phyloP scores from a whole-genome alignment of 2,797 vertebrate genomes.

The Sardinella longiceps region DNA sequence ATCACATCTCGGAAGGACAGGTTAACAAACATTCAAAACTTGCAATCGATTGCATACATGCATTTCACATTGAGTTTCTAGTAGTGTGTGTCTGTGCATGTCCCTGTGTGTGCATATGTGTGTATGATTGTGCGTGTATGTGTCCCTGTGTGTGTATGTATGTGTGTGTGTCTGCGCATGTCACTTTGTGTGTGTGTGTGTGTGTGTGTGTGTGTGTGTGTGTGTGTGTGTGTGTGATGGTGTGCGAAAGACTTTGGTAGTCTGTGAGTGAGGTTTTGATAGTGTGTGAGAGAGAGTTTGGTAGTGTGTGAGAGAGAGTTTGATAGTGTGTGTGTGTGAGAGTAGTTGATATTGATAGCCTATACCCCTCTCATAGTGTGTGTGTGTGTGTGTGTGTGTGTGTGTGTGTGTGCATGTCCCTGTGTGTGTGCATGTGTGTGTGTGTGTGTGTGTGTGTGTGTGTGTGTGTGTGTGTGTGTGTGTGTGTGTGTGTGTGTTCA shows the following conservation, averaged over 20 bases:
- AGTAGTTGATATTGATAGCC: too few species aligned
- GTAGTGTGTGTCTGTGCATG: not conserved
- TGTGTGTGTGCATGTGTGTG: not conserved
- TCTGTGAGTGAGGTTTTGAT: too few species aligned
- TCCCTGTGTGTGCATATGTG: not conserved
- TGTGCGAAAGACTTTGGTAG: too few species aligned
- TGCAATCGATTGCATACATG: not conserved
- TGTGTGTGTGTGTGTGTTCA: constrained; percentile 55
- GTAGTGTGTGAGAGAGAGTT: too few species aligned
- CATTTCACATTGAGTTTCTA: not conserved
- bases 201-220: not conserved
- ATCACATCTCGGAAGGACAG: too few species aligned
- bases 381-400: too few species aligned
- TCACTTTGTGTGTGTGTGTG: not conserved
- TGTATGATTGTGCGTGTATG: not conserved
- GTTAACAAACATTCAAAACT: not conserved
- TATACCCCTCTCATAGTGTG: too few species aligned
- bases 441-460: not conserved
- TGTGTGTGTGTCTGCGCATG: not conserved
- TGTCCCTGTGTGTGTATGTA: not conserved
- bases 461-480: not conserved
- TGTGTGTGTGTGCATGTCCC: too few species aligned
- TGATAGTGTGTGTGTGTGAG: too few species aligned
- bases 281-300: too few species aligned
- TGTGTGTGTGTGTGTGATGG: not conserved